A percentile compares a stretch with the other conserved stretches of the same genome.
Evolutionary conservation across 2,888 invertebrate species (phyloP).

Genomic region (Pharmacophagus antenor): DNA sequence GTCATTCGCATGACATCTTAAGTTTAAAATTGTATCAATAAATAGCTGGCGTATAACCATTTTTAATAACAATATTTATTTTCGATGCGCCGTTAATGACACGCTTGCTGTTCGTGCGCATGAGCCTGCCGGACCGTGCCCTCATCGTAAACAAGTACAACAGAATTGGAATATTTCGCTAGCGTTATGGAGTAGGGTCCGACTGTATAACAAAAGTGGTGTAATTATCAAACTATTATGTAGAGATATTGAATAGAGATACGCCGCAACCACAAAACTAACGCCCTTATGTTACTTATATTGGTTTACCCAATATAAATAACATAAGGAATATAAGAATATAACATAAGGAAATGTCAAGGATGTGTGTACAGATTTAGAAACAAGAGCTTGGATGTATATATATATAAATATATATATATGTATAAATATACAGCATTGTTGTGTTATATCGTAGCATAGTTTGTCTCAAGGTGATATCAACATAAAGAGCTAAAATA

Average conservation of each 20-base stretch:
- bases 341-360: no score
- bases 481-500: no score
- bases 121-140: not conserved
- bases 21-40: conserved; percentile 16
- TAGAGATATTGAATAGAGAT: not conserved
- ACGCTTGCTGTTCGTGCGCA: conserved; percentile 13
- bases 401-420: no score
- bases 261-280: not conserved
- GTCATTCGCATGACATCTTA: not conserved
- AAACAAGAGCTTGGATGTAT: no score
- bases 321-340: no score
- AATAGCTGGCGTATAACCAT: conserved; percentile 18
- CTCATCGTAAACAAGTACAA: conserved; percentile 19
- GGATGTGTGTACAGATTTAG: no score
- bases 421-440: no score
- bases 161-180: conserved; percentile 19
- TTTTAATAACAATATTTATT: conserved; percentile 25
- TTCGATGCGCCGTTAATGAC: conserved; percentile 23
- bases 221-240: not conserved
- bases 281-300: not conserved
- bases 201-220: conserved; percentile 1
- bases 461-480: no score
- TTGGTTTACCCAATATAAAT: no score
- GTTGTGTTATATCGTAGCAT: not conserved
- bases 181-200: not conserved